Evolutionary conservation across 2,888 invertebrate genomes (phyloP).

Genomic region (Drosophila austrosaltans): DNA sequence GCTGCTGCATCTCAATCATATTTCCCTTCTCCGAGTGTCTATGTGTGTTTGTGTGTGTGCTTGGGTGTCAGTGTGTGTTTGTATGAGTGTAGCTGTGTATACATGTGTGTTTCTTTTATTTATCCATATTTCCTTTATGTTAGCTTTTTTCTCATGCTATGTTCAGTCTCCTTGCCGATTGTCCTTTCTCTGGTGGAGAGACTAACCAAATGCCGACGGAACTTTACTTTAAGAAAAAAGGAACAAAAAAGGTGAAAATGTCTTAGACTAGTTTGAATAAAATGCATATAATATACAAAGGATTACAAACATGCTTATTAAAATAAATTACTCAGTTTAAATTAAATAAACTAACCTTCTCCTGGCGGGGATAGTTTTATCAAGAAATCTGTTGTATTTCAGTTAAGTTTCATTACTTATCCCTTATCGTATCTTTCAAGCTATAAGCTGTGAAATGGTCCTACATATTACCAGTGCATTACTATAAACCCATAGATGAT

Average conservation of each 20-base stretch:
- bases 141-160: slow-evolving; percentile 30
- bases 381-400: too few species aligned
- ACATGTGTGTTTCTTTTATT: slow-evolving; percentile 53
- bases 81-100: not conserved
- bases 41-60: slow-evolving; percentile 11
- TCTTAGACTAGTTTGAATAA: too few species aligned
- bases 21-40: slow-evolving; percentile 46
- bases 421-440: too few species aligned
- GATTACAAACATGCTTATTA: too few species aligned
- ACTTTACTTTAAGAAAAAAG: slow-evolving; percentile 3
- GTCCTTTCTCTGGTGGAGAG: slow-evolving; percentile 53
- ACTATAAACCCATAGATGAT: too few species aligned
- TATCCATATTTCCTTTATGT: slow-evolving; percentile 65
- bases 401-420: too few species aligned
- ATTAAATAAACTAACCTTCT: too few species aligned
- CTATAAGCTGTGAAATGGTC: too few species aligned
- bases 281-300: too few species aligned
- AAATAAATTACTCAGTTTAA: too few species aligned
- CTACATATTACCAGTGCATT: too few species aligned
- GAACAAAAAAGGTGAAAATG: not conserved
- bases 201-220: slow-evolving; percentile 40
- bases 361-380: too few species aligned
- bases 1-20: slow-evolving; percentile 66
- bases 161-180: slow-evolving; percentile 25
- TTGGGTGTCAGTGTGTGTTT: slow-evolving; percentile 8